phyloP scores from a whole-genome alignment of 2,888 invertebrate species.

The Sycophila texana region DNA sequence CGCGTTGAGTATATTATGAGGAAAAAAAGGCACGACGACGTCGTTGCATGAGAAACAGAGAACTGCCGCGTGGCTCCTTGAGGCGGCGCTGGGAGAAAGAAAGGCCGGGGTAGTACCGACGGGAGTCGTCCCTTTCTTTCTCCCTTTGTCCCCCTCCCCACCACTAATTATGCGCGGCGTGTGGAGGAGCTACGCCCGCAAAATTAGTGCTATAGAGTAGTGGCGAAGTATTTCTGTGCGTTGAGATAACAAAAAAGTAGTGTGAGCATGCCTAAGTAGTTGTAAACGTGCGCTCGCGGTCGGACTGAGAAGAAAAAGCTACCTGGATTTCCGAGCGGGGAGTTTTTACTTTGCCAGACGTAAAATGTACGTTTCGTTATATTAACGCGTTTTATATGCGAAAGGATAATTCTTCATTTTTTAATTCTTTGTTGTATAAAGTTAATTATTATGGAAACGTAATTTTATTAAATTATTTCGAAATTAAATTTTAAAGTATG shows the following conservation, averaged over 20 bases:
- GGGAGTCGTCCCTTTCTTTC: conserved; percentile 12
- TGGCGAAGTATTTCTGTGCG: conserved; percentile 43
- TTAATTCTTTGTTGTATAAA: too few relatives aligned
- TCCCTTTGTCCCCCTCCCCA: conserved; percentile 12
- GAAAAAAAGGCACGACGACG: not conserved
- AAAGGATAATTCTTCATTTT: too few relatives aligned
- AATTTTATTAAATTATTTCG: too few relatives aligned
- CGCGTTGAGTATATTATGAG: not conserved
- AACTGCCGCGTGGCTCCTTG: conserved; percentile 15
- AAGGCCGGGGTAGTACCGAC: not conserved
- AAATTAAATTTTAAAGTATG: too few relatives aligned
- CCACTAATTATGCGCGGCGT: conserved; percentile 31
- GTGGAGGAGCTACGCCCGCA: conserved; percentile 10
- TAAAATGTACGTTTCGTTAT: too few relatives aligned
- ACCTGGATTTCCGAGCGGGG: too few relatives aligned
- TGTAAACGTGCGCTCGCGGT: not conserved
- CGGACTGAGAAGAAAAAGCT: too few relatives aligned
- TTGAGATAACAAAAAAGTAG: conserved; percentile 13
- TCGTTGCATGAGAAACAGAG: conserved; percentile 30
- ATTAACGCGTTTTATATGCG: too few relatives aligned
- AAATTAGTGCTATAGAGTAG: conserved; percentile 28
- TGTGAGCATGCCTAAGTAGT: conserved; percentile 39
- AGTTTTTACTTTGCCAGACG: too few relatives aligned
- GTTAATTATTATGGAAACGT: too few relatives aligned
- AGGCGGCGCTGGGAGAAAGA: not conserved